Percentiles rank a stretch among this genome's conserved stretches.
Evolutionary conservation across 2,113 vertebrate genomes (phyloP).

Genomic region (Montifringilla adamsi): DNA sequence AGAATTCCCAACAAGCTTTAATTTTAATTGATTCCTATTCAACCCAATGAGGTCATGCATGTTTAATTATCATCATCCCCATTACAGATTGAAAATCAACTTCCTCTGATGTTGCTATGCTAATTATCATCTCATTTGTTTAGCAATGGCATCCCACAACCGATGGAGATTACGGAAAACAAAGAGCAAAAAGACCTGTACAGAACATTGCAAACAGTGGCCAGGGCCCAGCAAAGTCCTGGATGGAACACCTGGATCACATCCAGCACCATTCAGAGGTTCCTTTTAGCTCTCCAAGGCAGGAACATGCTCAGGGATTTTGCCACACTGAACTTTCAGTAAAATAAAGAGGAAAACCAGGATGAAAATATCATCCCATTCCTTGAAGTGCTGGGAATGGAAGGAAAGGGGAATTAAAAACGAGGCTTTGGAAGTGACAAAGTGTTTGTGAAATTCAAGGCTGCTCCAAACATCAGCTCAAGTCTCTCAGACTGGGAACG

Average conservation of each 20-base stretch:
- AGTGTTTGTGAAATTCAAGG: not conserved
- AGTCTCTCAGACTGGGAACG: not conserved
- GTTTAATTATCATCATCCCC: slow-evolving; percentile 57
- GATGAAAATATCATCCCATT: not conserved
- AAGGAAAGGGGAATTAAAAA: not conserved
- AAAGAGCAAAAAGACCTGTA: not conserved
- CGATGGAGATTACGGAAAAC: not conserved
- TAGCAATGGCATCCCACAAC: slow-evolving; percentile 6
- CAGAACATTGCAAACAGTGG: not conserved
- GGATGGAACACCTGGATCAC: not conserved
- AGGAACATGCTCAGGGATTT: not conserved
- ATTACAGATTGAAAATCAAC: slow-evolving; percentile 57
- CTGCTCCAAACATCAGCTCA: not conserved
- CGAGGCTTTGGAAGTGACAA: not conserved
- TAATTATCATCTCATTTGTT: slow-evolving; percentile 59
- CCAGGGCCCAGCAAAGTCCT: not conserved
- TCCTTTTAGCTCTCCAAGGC: not conserved
- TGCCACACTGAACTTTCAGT: not conserved
- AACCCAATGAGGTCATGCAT: slow-evolving; percentile 45
- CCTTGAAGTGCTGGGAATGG: not conserved
- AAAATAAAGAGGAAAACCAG: not conserved
- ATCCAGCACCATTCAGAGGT: not conserved
- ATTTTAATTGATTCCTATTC: slow-evolving; percentile 52
- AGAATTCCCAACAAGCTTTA: slow-evolving; percentile 19
- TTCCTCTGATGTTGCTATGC: slow-evolving; percentile 52